Evolutionary conservation across 2,888 invertebrate genomes (phyloP).

Genomic region (Drosophila lutescens): DNA sequence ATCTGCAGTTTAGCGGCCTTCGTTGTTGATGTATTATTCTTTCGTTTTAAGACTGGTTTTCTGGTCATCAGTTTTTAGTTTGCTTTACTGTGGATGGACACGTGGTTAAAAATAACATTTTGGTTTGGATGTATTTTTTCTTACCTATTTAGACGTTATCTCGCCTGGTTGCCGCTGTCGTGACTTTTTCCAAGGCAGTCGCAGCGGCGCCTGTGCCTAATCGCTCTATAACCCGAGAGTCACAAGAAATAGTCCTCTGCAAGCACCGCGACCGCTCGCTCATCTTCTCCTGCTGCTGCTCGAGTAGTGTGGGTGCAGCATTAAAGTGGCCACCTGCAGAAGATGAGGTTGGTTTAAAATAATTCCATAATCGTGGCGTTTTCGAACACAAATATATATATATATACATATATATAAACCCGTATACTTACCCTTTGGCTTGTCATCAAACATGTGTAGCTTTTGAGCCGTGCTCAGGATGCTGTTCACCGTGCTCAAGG

Average conservation of each 20-base stretch:
- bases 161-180: constrained; percentile 42
- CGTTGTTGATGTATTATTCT: background rate
- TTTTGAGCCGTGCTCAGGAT: constrained; percentile 70
- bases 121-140: background rate
- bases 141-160: constrained; percentile 46
- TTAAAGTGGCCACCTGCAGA: constrained; percentile 89
- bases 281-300: constrained; percentile 94
- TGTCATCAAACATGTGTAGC: constrained; percentile 76
- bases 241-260: constrained; percentile 71
- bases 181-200: constrained; percentile 41
- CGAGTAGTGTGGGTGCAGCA: constrained; percentile 93
- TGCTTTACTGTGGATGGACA: background rate
- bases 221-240: constrained; percentile 70
- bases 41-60: too few species aligned
- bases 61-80: background rate
- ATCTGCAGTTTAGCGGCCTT: background rate
- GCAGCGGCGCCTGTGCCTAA: constrained; percentile 44
- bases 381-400: too few species aligned
- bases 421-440: constrained; percentile 68
- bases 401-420: too few species aligned
- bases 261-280: constrained; percentile 87
- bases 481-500: constrained; percentile 64
- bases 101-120: too few species aligned
- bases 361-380: too few species aligned
- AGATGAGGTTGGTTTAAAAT: background rate